These are phyloP conservation scores for Meteorus sp. DNA, from an alignment of 1,140 invertebrate genomes.

Conservation along the genomic window DNA sequence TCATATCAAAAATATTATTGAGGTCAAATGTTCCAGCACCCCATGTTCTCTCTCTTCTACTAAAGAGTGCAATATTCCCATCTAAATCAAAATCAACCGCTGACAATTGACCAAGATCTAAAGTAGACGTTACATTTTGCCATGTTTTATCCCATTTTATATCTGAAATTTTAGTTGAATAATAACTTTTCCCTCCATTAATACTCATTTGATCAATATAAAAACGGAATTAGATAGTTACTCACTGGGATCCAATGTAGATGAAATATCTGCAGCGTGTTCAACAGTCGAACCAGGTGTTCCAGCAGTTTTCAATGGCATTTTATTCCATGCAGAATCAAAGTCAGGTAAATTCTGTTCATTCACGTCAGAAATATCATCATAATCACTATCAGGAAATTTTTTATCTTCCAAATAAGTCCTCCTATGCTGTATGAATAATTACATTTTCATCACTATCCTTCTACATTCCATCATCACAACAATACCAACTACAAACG, in stretches of 20 bases:
- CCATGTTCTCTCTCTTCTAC: constrained; percentile 79
- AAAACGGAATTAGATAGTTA: neutral
- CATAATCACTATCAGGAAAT: constrained; percentile 37
- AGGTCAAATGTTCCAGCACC: constrained; percentile 65
- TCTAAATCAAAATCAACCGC: constrained; percentile 75
- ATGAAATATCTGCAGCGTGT: constrained; percentile 19
- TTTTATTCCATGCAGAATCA: constrained; percentile 18
- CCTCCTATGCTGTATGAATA: constrained; percentile 16
- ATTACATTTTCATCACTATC: neutral
- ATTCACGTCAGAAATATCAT: constrained; percentile 37
- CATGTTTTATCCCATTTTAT: constrained; percentile 57
- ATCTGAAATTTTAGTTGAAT: constrained; percentile 42
- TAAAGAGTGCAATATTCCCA: constrained; percentile 82
- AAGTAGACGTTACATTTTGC: constrained; percentile 59
- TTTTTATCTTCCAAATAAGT: constrained; percentile 32
- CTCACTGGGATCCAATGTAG: constrained; percentile 34
- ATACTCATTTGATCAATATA: neutral
- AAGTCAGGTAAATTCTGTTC: constrained; percentile 27
- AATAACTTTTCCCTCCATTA: neutral
- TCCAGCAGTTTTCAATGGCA: constrained; percentile 18
- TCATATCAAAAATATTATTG: constrained; percentile 64
- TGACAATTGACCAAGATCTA: constrained; percentile 75
- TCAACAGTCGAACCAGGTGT: constrained; percentile 22
- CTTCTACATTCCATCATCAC: too few species aligned
- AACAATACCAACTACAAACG: too few species aligned